Base-by-base conservation (phyloP, 30 jellyfish, hydroid and myxozoan genomes). In the Aurelia sp. region DNA sequence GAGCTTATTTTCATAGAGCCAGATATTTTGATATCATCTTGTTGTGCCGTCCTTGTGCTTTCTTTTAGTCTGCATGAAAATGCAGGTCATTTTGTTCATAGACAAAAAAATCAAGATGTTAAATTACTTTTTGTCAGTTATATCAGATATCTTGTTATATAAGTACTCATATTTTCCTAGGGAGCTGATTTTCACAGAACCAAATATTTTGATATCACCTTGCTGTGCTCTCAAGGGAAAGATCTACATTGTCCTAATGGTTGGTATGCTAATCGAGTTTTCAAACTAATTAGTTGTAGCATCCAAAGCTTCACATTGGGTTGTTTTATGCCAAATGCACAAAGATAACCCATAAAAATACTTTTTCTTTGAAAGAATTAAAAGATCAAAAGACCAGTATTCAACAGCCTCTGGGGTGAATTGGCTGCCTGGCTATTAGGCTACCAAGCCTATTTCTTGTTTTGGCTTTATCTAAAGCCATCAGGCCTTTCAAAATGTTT, bases 151-250 rank as follows among this genome's bases (percentile, higher is more conserved):
- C 48, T 13, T 7, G n/a, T 8, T 18, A 27, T 1, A 13, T 19
- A 72, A 33, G 8, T 6, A 11, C 8, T 60, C 50, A 30, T 33
- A 18, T 6, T 53, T 31, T 52, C 67, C 17, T 55, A 86, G 98
- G 84, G 98, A 91, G 77, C 91, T 91, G 63, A 69, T 91, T 8
- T 91, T 91, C 81, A 91, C 97, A n/a, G 85, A 75, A 24, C 82
- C 94, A 60, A 95, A 91, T 15, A 59, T 86, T 22, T 74, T 91
- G 47, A 86, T 91, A 13, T 85, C 98, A 11, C 98, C 98, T 4
- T 85, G 88, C 2, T 73, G 21, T 38, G 93, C 57, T 20, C 48
- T 20, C 47, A 38, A 57, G 70, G 51, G 59, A 47, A 67, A 71
- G 24, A 67, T 91, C 38, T 50, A 67, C 35, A 86, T 91, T 13